Evolutionary conservation across 2,113 vertebrate genomes (phyloP), one percentile per base, ranked within the genome.

Genomic region (Meles meles): DNA sequence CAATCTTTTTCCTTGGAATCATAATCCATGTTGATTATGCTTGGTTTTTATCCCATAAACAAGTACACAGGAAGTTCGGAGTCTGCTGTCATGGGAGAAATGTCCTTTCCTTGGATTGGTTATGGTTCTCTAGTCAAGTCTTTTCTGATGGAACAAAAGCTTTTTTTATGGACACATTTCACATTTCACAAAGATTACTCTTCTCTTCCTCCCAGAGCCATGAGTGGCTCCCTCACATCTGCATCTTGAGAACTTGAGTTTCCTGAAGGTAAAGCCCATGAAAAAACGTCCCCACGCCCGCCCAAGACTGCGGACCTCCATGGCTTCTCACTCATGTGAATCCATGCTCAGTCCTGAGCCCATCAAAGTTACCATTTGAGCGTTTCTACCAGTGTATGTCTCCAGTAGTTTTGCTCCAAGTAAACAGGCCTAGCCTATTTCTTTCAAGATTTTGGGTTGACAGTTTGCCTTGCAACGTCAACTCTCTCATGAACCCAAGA

Each of bases 241-340:
- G 72, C 34, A 18, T 29, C 13, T 65, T 47, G 42, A 85, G 37
- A 71, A 85, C 1, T 20, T 72, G 12, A 25, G 31, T 59, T 63
- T 84, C 47, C 57, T 93, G 44, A 25, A 92, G 23, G 42, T 14
- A 25, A 92, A 79, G n/a, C 37, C 13, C 52, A 6, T 6, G 27
- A 49, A 11, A 6, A 5, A 0, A 1, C 17, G 31, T 13, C 18
- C 2, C 72, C 39, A 18, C 6, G 31, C 25, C 27, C n/a, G 0
- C 18, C 11, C 23, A 11, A 14, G 57, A 37, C 8, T 14, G 4
- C 9, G 9, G 11, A 17, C 21, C 34, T 4, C 14, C 2, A 5
- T 10, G 47, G 7, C 17, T 31, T 57, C 72, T 85, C 11, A 15
- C 14, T 67, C 37, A 13, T 14, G 2, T 2, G n/a, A 8, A 10